A percentile compares a stretch with the other conserved stretches of the same genome.
Evolutionary conservation across 2,888 invertebrate genomes (phyloP).

Genomic region (Aporophyla lueneburgensis): DNA sequence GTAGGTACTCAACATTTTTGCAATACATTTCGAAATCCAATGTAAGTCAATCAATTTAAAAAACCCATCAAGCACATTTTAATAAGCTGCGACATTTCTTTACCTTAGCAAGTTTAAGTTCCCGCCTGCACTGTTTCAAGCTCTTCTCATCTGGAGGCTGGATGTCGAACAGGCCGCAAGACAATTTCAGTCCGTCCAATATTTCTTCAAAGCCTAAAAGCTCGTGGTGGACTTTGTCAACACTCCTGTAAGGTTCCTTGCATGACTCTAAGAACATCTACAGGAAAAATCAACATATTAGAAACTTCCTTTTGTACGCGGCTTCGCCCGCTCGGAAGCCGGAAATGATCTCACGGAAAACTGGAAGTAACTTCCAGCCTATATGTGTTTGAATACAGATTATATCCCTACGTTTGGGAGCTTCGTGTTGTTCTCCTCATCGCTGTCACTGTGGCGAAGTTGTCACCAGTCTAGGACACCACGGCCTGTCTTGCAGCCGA

Average conservation of each 20-base stretch:
- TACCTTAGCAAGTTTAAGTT: constrained; percentile 94
- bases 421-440: no score
- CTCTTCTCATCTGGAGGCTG: constrained; percentile 95
- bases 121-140: constrained; percentile 94
- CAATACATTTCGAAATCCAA: background rate
- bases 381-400: no score
- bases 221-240: constrained; percentile 93
- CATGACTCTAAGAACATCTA: constrained; percentile 93
- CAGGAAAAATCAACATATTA: constrained; percentile 13
- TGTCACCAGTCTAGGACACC: no score
- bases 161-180: constrained; percentile 96
- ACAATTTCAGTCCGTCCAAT: constrained; percentile 92
- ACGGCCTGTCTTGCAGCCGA: no score
- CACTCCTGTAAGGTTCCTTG: constrained; percentile 92
- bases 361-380: no score
- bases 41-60: background rate
- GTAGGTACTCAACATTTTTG: background rate
- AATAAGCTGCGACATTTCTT: background rate
- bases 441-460: no score
- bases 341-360: background rate
- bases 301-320: background rate
- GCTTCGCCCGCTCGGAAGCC: background rate
- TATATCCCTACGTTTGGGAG: no score
- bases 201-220: constrained; percentile 93
- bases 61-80: background rate